Percentiles rank a stretch among this genome's conserved stretches.
Evolutionary conservation across 2,113 vertebrate species (phyloP).

Genomic region (Crotalus helleri): DNA sequence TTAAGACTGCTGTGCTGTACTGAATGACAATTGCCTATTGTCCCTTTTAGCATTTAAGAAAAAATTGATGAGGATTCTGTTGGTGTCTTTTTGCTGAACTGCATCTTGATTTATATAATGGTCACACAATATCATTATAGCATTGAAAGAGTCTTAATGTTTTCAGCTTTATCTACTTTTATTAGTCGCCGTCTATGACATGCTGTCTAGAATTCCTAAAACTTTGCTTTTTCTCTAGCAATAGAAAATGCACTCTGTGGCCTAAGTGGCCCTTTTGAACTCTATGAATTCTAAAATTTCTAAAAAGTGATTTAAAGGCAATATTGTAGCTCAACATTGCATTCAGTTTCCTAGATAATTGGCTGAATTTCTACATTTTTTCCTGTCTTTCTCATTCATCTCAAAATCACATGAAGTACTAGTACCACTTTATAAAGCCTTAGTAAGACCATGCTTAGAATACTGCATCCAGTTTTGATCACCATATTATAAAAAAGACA

Average conservation of each 20-base stretch:
- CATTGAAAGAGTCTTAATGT: background rate
- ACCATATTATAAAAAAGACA: too few relatives aligned
- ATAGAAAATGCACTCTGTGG: background rate
- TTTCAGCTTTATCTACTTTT: background rate
- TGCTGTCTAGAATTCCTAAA: background rate
- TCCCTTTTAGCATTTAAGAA: background rate
- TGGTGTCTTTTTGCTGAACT: background rate
- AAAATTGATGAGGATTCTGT: background rate
- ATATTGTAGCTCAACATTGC: background rate
- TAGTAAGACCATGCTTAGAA: too few relatives aligned
- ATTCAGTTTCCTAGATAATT: background rate
- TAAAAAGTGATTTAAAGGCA: background rate
- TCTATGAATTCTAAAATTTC: background rate
- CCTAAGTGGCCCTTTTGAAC: background rate
- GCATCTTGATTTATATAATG: background rate
- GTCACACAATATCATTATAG: background rate
- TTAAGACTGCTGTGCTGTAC: background rate
- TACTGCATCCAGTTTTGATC: too few relatives aligned
- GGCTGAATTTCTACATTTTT: background rate
- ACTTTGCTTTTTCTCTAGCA: background rate
- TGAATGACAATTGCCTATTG: background rate
- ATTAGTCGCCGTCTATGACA: background rate
- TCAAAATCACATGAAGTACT: background rate
- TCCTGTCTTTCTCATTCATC: background rate
- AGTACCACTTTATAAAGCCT: background rate